A percentile compares a stretch with the other conserved stretches of the same genome.
Evolutionary conservation across 2,113 vertebrate species (phyloP).

Genomic region (Lonchura striata): DNA sequence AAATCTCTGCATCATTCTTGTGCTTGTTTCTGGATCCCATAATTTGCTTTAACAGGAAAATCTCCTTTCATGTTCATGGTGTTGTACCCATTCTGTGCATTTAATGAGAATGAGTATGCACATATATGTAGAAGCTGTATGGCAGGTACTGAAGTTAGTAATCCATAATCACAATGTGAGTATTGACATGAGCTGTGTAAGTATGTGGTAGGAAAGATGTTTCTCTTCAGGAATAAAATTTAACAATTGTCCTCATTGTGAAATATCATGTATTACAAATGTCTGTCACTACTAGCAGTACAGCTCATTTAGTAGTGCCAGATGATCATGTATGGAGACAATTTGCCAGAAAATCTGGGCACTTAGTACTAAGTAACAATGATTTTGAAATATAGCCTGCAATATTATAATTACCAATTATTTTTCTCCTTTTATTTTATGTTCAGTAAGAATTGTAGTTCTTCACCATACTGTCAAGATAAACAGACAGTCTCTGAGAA

Average conservation of each 20-base stretch:
- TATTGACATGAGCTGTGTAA: background rate
- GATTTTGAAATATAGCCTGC: conserved; percentile 47
- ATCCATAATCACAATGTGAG: background rate
- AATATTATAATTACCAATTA: conserved; percentile 12
- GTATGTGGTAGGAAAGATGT: background rate
- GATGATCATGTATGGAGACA: conserved; percentile 17
- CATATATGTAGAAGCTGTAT: background rate
- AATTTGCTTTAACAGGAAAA: background rate
- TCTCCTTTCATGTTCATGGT: background rate
- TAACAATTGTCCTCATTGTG: conserved; percentile 31
- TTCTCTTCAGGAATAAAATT: conserved; percentile 45
- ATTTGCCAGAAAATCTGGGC: conserved; percentile 28
- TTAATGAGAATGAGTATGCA: background rate
- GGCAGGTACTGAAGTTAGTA: background rate
- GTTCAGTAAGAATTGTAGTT: conserved; percentile 6
- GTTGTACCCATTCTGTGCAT: background rate
- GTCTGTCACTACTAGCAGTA: background rate
- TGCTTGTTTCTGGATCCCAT: background rate
- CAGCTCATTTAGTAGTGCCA: background rate
- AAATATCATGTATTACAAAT: conserved; percentile 11
- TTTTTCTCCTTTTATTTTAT: conserved; percentile 11
- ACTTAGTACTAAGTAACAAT: background rate
- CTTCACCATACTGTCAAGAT: background rate
- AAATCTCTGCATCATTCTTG: background rate
- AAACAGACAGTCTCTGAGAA: background rate